Base-by-base conservation (phyloP, 2,888 invertebrate genomes). In the Nephrotoma guestfalica region DNA sequence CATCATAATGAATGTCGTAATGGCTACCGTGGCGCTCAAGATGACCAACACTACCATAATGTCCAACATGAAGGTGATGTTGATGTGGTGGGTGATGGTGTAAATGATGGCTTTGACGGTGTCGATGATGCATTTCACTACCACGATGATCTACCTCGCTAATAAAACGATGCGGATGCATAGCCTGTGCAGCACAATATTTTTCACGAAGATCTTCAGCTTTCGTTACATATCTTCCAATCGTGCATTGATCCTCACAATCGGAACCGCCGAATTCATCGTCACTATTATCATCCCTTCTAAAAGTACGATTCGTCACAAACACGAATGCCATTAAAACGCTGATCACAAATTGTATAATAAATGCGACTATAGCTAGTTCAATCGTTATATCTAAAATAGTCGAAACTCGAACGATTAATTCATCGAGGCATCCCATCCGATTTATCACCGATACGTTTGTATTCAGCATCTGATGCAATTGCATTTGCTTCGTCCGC, bases 401-500 rank as follows among this genome's bases (percentile, higher is more conserved):
- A 15, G n/a, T 11, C 1, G 40, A 5, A 6, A 86, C 40, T 6
- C 86, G 43, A 18, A 87, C 43, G 11, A 86, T 13, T 71, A 88
- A 87, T 40, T 86, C 71, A 0, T 83, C 6, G 41, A 87, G 41
- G 18, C 88, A 88, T n/a, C 88, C 88, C 13, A 18, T 47, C 83
- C 71, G 85, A 84, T 88, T 88, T 13, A 88, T 87, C 6, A 15
- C 83, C 6, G 87, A 42, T 2, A 87, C 40, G 15, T 88, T 47
- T 4, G 47, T 40, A 84, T 84, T 41, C 15, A 41, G 41, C 41
- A 84, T 7, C 13, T 84, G 41, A 41, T 84, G n/a, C 41, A 42
- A n/a, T 41, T 41, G 42, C 71, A 30, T 71, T 9, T 30, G 18
- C n/a, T 84, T 84, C 0, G 0, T 3, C 6, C 42, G 13, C 4